These are phyloP conservation scores for Epizoanthus fatuus DNA, from an alignment of 92 coral and sea anemone genomes.

Conservation along the genomic window DNA sequence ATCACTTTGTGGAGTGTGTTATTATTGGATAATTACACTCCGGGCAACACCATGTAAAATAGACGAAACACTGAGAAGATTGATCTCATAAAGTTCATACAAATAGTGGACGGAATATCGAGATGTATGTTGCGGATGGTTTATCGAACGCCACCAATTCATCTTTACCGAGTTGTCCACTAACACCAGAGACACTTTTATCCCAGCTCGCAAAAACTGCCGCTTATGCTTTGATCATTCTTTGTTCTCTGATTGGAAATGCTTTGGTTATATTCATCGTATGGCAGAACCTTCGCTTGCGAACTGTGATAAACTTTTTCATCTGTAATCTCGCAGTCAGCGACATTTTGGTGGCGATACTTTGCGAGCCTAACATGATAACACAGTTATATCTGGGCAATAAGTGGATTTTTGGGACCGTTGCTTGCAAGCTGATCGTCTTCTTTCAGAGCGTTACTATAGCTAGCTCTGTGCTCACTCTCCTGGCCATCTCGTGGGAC, in stretches of 20 bases:
- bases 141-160: slow-evolving; percentile 13
- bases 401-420: slow-evolving; percentile 85
- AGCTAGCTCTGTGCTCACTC: slow-evolving; percentile 87
- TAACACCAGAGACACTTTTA: slow-evolving; percentile 59
- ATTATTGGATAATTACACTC: slow-evolving; percentile 23
- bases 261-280: slow-evolving; percentile 81
- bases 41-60: neutral
- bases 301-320: slow-evolving; percentile 86
- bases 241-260: slow-evolving; percentile 79
- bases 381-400: slow-evolving; percentile 74
- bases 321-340: slow-evolving; percentile 90
- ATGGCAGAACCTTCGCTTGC: slow-evolving; percentile 76
- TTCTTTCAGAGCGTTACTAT: slow-evolving; percentile 84
- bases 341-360: slow-evolving; percentile 77
- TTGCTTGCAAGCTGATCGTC: slow-evolving; percentile 80
- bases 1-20: slow-evolving; percentile 10
- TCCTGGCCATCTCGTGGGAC: slow-evolving; percentile 82
- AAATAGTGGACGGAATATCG: neutral
- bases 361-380: slow-evolving; percentile 88
- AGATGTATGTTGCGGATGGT: slow-evolving; percentile 31
- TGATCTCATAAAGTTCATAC: neutral
- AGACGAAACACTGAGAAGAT: neutral
- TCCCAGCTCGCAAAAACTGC: slow-evolving; percentile 71
- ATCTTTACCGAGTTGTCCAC: slow-evolving; percentile 45
- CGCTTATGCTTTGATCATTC: slow-evolving; percentile 69